Base-by-base conservation (phyloP, 2,888 invertebrate genomes). In the Pogonocherus hispidulus region DNA sequence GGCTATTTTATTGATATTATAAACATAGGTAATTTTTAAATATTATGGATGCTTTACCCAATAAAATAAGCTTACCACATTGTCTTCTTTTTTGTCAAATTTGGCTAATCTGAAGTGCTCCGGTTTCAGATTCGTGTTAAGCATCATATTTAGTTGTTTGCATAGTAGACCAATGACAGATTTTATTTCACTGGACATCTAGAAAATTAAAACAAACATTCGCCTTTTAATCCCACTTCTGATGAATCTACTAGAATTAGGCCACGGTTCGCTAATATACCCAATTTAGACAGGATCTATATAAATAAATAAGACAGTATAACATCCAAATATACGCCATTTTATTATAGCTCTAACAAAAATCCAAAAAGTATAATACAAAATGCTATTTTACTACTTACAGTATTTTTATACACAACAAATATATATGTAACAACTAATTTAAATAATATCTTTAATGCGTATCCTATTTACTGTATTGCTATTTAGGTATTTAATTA, bases 241-340 rank as follows among this genome's bases (percentile, higher is more conserved):
- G 1, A 27, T 27, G 4, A 27, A 27, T 27, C 8, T 27, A 27
- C 0, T 6, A 27, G 8, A 27, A 27, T 27, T 6, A 4, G 4
- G 27, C 4, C 27, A 27, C 8, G 27, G 4, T 1, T 27, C 32
- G n/a, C n/a, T n/a, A 32, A 46, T 0, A 6, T 18, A 19, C 9
- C 3, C 18, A 46, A 18, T 8, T 19, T 19, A n/a, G 49, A 23
- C 22, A 11, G 6, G 49, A 14, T 51, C 1, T 22, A 2, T 6
- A 23, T 22, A 51, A 69, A 67, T 65, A 52, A 73, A 51, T 71
- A 67, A 70, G 57, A 72, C 52, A 37, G 66, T 62, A 9, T 84
- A 85, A 85, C 85, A 85, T 86, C 84, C 84, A 86, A 86, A 86
- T 85, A 86, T 86, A 85, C 84, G 86, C 85, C 84, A 85, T 86